These are phyloP conservation scores for Tursiops truncatus DNA, from an alignment of 2,113 vertebrate genomes.

Conservation along the genomic window DNA sequence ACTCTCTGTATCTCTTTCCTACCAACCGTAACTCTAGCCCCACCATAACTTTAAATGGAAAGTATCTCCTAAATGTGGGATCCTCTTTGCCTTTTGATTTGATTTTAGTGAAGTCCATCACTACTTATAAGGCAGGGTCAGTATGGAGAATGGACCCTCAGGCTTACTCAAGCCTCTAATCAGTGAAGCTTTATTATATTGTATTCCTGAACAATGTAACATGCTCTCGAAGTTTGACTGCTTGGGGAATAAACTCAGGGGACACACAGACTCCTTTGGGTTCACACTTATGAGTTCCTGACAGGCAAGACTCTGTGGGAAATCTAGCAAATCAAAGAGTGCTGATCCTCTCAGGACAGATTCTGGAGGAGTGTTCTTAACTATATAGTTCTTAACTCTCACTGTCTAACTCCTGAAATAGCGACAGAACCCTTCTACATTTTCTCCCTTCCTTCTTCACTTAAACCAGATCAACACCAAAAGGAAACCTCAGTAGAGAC, in stretches of 20 bases:
- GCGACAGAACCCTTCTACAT: not conserved
- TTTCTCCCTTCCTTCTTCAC: not conserved
- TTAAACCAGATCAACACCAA: not conserved
- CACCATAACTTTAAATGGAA: not conserved
- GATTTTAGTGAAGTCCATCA: not conserved
- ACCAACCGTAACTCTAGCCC: not conserved
- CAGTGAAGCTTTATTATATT: not conserved
- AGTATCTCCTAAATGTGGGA: not conserved
- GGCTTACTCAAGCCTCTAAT: not conserved
- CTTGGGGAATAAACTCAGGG: constrained; percentile 14
- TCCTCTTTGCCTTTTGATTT: not conserved
- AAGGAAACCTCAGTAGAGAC: not conserved
- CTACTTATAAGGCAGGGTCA: not conserved
- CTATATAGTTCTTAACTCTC: not conserved
- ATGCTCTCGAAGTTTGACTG: not conserved
- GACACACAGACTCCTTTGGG: not conserved
- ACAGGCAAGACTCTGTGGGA: not conserved
- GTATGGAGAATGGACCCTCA: not conserved
- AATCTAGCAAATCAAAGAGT: not conserved
- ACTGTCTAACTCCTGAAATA: not conserved
- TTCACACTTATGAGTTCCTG: not conserved
- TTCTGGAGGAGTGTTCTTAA: not conserved
- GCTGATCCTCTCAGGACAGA: not conserved
- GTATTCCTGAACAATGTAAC: not conserved
- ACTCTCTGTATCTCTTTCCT: not conserved